Percentiles rank a stretch among this genome's conserved stretches.
Conservation (phyloP, 2,113 vertebrate species). For the Notarius lentiginosus region DNA sequence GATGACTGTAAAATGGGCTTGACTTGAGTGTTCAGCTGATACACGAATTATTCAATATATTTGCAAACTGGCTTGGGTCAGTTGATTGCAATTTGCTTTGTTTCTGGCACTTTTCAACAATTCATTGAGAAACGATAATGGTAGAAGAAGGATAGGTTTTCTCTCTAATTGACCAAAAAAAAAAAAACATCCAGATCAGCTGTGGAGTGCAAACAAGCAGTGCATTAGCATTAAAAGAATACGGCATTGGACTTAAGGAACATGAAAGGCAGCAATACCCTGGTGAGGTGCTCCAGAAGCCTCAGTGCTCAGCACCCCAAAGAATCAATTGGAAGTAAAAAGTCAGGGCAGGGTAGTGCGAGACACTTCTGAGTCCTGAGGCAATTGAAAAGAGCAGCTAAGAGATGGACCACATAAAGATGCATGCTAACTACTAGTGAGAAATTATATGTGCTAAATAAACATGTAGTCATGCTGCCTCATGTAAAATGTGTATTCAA, state of each 20-base stretch:
- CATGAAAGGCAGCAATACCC: constrained; percentile 64
- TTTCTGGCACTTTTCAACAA: background rate
- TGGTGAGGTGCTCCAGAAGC: constrained; percentile 55
- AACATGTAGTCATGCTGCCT: background rate
- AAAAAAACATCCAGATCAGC: constrained; percentile 46
- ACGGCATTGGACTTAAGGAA: constrained; percentile 58
- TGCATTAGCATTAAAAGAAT: constrained; percentile 61
- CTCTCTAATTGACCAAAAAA: background rate
- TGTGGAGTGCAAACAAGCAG: constrained; percentile 62
- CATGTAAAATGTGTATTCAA: background rate
- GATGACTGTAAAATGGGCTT: background rate
- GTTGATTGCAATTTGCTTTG: background rate
- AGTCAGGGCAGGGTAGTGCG: constrained; percentile 51
- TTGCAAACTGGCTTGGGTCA: background rate
- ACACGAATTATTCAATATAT: background rate
- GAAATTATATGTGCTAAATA: background rate
- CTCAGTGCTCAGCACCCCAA: constrained; percentile 52
- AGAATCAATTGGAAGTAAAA: constrained; percentile 59
- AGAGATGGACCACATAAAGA: constrained; percentile 3
- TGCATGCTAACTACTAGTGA: constrained; percentile 3
- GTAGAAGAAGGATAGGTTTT: constrained; percentile 32
- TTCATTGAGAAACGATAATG: background rate
- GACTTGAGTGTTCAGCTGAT: background rate
- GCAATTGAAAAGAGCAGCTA: constrained; percentile 8
- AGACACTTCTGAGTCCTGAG: constrained; percentile 36